Base-by-base conservation (phyloP, 2,888 invertebrate genomes). In the Exocentrus adspersus region DNA sequence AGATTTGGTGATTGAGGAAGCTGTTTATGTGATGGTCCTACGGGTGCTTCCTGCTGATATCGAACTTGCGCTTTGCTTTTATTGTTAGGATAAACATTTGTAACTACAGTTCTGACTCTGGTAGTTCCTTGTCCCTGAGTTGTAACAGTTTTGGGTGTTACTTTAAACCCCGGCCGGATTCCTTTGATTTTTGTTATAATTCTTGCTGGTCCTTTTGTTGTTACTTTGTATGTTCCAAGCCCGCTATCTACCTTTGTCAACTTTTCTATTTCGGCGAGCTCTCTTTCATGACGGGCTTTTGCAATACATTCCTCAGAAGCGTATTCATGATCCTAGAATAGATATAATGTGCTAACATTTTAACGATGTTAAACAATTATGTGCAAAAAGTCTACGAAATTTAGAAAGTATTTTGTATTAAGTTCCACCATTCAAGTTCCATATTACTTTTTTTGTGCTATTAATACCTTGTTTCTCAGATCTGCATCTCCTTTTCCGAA, bases 161-260 rank as follows among this genome's bases (percentile, higher is more conserved):
- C 52, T 60, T 70, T 41, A 45, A 62, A 56, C 2, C 67, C 68
- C 14, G 67, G 57, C 14, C 52, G 53, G 7, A 72, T 21, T 7
- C 68, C 68, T 60, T 62, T 70, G 1, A 72, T 46, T 63, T 60
- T 70, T 0, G 70, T 64, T n/a, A 60, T 56, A 42, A 70, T 58
- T 53, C 59, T 70, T 10, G 56, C 68, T 14, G 72, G 70, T 7
- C 70, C 70, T 7, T 42, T 21, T 9, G 65, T 14, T 37, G 45
- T 52, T 6, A 65, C 61, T 24, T 20, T 45, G 19, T 60, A 65
- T 2, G 42, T 60, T 2, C 60, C 45, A 43, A 6, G 19, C 19
- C 3, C 16, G 17, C 45, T 7, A 20, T 42, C 12, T 24, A 7
- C 51, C 20, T 21, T 48, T 5, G 7, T 17, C 4, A 58, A 16